Conservation (phyloP, 2,113 vertebrate genomes). For the Cairina moschata region DNA sequence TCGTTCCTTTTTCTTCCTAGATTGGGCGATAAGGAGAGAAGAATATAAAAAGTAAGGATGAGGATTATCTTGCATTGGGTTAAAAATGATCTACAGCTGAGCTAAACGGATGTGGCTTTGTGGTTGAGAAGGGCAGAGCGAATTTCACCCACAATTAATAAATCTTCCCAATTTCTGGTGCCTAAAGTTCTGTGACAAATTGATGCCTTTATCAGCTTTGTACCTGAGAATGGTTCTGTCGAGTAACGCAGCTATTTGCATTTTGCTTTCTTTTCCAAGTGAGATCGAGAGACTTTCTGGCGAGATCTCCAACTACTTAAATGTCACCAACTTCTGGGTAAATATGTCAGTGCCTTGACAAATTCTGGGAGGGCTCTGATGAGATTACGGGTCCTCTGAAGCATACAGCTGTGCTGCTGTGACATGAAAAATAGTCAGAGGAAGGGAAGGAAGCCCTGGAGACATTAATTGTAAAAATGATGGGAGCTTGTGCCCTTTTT, state of each 20-base stretch:
- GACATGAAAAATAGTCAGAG: background rate
- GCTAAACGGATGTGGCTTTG: background rate
- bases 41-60: background rate
- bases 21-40: slow-evolving; percentile 2
- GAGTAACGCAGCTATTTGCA: background rate
- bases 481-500: background rate
- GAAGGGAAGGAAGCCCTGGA: background rate
- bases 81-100: background rate
- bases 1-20: background rate
- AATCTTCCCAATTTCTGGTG: background rate
- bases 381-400: background rate
- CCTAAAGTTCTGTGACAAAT: background rate
- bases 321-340: slow-evolving; percentile 6
- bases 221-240: background rate
- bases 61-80: background rate
- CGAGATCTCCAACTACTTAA: background rate
- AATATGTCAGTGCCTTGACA: background rate
- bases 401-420: background rate
- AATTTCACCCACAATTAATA: background rate
- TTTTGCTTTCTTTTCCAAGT: slow-evolving; percentile 15
- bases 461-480: background rate
- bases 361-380: background rate
- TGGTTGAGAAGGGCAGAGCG: background rate
- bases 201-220: background rate
- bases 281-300: slow-evolving; percentile 6